Evolutionary conservation across 2,888 invertebrate species (phyloP).

Genomic region (Plagodis pulveraria): DNA sequence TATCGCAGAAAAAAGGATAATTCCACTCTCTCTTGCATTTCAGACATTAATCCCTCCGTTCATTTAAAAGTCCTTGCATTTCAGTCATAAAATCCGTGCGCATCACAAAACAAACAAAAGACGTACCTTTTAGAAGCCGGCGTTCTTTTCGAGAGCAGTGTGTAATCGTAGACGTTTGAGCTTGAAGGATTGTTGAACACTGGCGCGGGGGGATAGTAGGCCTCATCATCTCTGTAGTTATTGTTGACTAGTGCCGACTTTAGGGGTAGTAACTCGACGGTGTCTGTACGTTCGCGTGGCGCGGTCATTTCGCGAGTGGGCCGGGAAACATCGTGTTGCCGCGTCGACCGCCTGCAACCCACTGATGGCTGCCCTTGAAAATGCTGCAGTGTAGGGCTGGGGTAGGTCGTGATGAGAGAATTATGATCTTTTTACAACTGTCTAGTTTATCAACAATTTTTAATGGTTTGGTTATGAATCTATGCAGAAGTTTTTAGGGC

Average conservation of each 20-base stretch:
- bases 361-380: constrained; percentile 69
- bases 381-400: constrained; percentile 62
- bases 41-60: not conserved
- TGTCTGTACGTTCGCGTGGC: constrained; percentile 70
- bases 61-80: not conserved
- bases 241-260: constrained; percentile 78
- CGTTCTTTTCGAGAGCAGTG: constrained; percentile 77
- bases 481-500: too few species aligned
- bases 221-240: constrained; percentile 71
- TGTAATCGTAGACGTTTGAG: constrained; percentile 72
- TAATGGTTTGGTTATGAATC: too few species aligned
- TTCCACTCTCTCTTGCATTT: too few species aligned
- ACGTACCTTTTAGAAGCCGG: constrained; percentile 80
- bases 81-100: not conserved
- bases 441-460: too few species aligned
- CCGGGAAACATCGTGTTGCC: constrained; percentile 56
- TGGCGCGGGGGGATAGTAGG: constrained; percentile 69
- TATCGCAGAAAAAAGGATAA: too few species aligned
- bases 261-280: constrained; percentile 74
- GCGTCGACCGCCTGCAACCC: constrained; percentile 59
- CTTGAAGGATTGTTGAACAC: constrained; percentile 67
- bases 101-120: constrained; percentile 31
- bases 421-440: too few species aligned
- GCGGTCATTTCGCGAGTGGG: constrained; percentile 64
- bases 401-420: not conserved